Conservation (phyloP, 1,140 invertebrate genomes). For the Pollicipes pollicipes region DNA sequence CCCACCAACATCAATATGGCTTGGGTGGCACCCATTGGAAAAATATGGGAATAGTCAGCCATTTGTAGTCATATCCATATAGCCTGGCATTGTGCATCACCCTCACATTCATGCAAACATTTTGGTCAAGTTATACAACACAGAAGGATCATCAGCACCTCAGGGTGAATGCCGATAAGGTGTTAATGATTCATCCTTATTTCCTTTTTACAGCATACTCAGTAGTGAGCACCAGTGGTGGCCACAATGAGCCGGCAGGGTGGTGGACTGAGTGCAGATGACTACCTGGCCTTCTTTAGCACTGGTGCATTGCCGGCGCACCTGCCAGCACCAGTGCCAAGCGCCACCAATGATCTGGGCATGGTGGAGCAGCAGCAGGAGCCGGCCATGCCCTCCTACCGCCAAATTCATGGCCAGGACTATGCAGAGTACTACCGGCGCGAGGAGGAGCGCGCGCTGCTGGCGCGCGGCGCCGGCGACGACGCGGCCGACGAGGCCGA, state of each 20-base stretch:
- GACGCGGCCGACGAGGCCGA: background rate
- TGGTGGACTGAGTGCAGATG: background rate
- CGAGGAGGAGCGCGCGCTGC: background rate
- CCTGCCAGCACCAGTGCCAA: background rate
- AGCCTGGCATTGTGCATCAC: no score
- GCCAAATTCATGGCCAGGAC: background rate
- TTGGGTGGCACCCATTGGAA: no score
- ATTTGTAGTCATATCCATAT: no score
- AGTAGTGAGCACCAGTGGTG: no score
- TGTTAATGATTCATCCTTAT: no score
- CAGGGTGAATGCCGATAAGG: no score
- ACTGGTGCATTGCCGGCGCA: background rate
- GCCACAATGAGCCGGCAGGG: background rate
- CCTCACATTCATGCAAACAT: no score
- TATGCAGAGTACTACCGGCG: background rate
- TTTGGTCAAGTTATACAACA: no score
- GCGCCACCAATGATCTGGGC: background rate
- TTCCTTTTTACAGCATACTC: no score
- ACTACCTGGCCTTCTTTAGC: background rate
- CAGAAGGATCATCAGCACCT: no score
- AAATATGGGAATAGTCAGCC: no score
- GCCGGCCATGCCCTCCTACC: background rate
- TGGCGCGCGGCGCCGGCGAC: background rate
- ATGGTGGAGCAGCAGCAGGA: background rate
- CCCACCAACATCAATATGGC: no score